Evolutionary conservation across 1,140 invertebrate genomes (phyloP), one percentile per base, ranked within the genome.

Genomic region (Pteromalus puparum): DNA sequence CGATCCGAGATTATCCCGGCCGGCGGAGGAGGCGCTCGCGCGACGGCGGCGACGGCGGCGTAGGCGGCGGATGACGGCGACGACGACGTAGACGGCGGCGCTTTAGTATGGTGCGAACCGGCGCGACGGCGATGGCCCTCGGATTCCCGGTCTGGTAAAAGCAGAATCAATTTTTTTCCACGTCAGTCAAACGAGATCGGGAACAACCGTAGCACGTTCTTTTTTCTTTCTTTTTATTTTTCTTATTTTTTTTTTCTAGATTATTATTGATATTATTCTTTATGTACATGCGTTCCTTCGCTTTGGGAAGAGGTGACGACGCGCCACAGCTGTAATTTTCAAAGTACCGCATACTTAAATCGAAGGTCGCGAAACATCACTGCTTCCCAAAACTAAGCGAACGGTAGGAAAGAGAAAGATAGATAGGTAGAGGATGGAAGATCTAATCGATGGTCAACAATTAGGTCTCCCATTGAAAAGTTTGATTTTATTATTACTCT

Each of bases 21-120:
- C 84, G 84, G 70, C 84, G 84, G 75, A 24, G 73, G 74, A 46
- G 79, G 38, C 67, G 67, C 73, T 77, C 61, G 76, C 87, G 87
- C 73, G 67, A 86, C 86, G 83, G 74, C 81, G 85, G 83, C 78
- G 83, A 75, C 83, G 83, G 21, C 70, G 61, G 21, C 77, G 78
- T n/a, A 48, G 83, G 10, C 21, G 53, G 38, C 90, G 90, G 91
- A 91, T 90, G 91, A 21, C 30, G 82, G 28, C 74, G 82, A 12
- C 48, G 73, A 15, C 38, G 82, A 74, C 67, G 83, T 61, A 73
- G 91, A 90, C 91, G 91, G 21, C 74, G 82, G 65, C 82, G 82
- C 89, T 93, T 95, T 95, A 97, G 94, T 97, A 97, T 89, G 96
- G 96, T 91, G 96, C 96, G 93, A 96, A 97, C 93, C 96, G 95